Conservation (phyloP, 2,797 vertebrate species). For the Crotalus adamanteus region DNA sequence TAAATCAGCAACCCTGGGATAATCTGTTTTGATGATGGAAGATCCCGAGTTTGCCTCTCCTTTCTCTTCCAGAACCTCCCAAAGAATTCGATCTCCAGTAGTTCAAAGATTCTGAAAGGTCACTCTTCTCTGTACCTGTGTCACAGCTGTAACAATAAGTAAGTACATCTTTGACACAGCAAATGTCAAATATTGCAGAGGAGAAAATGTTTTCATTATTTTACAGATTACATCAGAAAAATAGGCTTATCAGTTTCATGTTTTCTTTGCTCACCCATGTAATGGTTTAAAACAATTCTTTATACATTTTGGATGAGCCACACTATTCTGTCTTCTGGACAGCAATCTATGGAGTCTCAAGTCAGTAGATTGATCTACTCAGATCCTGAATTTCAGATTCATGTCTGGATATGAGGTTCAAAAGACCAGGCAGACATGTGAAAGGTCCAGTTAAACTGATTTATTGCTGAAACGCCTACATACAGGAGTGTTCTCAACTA, state of each 20-base stretch:
- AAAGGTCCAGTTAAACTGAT: background rate
- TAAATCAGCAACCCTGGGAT: background rate
- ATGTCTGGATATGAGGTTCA: background rate
- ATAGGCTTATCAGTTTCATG: background rate
- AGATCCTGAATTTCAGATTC: background rate
- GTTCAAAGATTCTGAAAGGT: background rate
- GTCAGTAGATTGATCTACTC: background rate
- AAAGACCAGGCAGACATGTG: background rate
- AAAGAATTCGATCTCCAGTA: background rate
- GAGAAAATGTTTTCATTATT: background rate
- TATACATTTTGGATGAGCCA: background rate
- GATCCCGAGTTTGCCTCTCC: background rate
- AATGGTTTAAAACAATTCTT: background rate
- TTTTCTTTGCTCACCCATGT: background rate
- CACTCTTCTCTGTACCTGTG: background rate
- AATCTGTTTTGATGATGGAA: background rate
- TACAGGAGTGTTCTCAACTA: background rate
- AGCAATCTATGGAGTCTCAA: background rate
- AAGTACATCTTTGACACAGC: background rate
- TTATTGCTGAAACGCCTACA: background rate
- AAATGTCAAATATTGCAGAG: background rate
- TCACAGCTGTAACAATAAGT: background rate
- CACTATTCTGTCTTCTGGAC: background rate
- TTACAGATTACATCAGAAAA: background rate
- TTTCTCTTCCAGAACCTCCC: background rate